Conservation (phyloP, 2,888 invertebrate species). For the Eilema caniola region DNA sequence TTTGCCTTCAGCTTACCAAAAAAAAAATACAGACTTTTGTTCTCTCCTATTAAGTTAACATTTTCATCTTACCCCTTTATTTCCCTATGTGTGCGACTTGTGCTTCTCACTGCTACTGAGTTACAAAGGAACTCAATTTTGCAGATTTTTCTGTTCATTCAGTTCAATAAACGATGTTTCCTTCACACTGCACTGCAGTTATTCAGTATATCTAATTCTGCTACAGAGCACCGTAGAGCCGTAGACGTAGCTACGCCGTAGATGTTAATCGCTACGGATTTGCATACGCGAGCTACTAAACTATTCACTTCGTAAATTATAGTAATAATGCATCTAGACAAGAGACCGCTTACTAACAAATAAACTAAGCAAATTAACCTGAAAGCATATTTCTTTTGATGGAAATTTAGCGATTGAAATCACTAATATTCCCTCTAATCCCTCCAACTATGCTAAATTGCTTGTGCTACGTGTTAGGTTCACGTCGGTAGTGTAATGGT, state of each 20-base stretch:
- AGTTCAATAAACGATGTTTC: neutral
- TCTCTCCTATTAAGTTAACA: too few species aligned
- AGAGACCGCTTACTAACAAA: neutral
- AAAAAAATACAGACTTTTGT: too few species aligned
- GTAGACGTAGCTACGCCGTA: constrained; percentile 23
- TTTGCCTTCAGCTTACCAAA: too few species aligned
- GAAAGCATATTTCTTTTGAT: too few species aligned
- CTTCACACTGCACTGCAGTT: neutral
- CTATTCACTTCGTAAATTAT: constrained; percentile 21
- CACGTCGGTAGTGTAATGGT: too few species aligned
- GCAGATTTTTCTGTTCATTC: too few species aligned
- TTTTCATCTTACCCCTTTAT: too few species aligned
- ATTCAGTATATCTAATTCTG: constrained; percentile 4
- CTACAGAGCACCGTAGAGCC: constrained; percentile 16
- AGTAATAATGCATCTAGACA: constrained; percentile 5
- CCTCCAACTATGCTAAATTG: too few species aligned
- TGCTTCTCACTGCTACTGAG: neutral
- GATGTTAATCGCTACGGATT: constrained; percentile 21
- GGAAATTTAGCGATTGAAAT: too few species aligned
- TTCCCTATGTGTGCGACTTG: too few species aligned
- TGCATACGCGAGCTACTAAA: constrained; percentile 18
- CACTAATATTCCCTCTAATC: too few species aligned
- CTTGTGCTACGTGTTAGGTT: too few species aligned
- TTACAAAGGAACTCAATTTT: neutral
- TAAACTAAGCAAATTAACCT: neutral